These are phyloP conservation scores for Xenops minutus DNA, from an alignment of 2,797 vertebrate species.

Conservation along the genomic window DNA sequence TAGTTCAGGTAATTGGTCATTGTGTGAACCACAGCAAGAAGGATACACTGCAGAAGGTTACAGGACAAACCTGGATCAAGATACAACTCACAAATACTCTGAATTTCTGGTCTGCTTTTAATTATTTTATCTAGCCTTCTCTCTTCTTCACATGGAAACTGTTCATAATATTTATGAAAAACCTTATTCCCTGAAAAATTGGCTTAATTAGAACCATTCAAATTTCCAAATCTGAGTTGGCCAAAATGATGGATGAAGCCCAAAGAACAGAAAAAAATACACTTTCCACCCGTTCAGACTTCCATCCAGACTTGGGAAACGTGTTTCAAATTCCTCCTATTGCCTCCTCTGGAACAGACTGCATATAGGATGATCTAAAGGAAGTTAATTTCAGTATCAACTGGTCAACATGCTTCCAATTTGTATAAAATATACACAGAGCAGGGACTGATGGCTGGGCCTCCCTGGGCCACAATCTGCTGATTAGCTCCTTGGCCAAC, in stretches of 20 bases:
- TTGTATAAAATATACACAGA: too few species aligned
- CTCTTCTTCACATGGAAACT: background rate
- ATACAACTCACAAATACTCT: background rate
- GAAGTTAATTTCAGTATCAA: background rate
- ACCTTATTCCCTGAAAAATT: background rate
- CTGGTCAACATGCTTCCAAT: background rate
- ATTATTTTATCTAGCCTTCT: background rate
- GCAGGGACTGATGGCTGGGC: too few species aligned
- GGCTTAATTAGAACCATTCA: background rate
- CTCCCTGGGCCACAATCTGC: too few species aligned
- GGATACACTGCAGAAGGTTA: background rate
- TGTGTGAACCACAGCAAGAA: background rate
- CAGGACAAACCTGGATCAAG: background rate
- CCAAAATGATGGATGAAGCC: background rate
- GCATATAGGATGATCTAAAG: background rate
- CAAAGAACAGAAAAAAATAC: background rate
- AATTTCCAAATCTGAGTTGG: background rate
- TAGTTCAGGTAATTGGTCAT: background rate
- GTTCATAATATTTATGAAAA: background rate
- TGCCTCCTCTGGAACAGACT: fast-evolving
- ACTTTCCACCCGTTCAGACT: background rate
- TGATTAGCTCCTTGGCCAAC: too few species aligned
- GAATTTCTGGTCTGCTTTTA: background rate
- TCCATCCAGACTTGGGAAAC: background rate
- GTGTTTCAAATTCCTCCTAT: background rate